Percentiles rank a stretch among this genome's conserved stretches.
Evolutionary conservation across 2,888 invertebrate genomes (phyloP).

Genomic region (Drosophila robusta): DNA sequence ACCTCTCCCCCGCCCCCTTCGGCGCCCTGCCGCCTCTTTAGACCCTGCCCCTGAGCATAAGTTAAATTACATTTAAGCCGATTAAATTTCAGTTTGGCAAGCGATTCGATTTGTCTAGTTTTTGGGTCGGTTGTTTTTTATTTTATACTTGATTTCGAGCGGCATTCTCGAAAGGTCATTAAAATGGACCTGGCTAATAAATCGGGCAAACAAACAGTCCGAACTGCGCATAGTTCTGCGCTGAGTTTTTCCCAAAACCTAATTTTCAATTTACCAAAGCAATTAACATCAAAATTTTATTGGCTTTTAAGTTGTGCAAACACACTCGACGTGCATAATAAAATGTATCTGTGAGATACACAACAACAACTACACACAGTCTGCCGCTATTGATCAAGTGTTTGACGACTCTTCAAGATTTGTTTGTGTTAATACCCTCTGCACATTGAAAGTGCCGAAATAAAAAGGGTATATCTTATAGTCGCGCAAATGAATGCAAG

Average conservation of each 20-base stretch:
- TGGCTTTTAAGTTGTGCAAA: constrained; percentile 78
- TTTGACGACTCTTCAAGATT: constrained; percentile 63
- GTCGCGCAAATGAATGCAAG: too few relatives aligned
- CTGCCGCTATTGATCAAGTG: constrained; percentile 73
- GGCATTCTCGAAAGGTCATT: constrained; percentile 66
- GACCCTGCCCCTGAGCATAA: constrained; percentile 21
- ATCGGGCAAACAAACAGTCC: constrained; percentile 59
- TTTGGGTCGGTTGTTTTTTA: constrained; percentile 5
- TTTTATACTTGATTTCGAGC: constrained; percentile 2
- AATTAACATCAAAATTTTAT: constrained; percentile 78
- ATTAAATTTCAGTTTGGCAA: constrained; percentile 67
- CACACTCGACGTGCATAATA: constrained; percentile 58
- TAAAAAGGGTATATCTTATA: too few relatives aligned
- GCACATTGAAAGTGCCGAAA: not conserved
- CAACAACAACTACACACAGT: constrained; percentile 16
- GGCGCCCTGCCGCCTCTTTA: too few relatives aligned
- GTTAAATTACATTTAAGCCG: constrained; percentile 76
- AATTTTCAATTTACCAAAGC: constrained; percentile 80
- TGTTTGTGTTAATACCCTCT: constrained; percentile 35
- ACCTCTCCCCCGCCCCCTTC: too few relatives aligned
- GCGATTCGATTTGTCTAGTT: constrained; percentile 75
- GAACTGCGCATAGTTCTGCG: constrained; percentile 53
- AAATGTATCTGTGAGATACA: constrained; percentile 57
- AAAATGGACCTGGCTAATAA: constrained; percentile 68
- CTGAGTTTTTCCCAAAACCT: constrained; percentile 68